Evolutionary conservation across 2,113 vertebrate genomes (phyloP), one percentile per base, ranked within the genome.

Genomic region (Halcyon senegalensis): DNA sequence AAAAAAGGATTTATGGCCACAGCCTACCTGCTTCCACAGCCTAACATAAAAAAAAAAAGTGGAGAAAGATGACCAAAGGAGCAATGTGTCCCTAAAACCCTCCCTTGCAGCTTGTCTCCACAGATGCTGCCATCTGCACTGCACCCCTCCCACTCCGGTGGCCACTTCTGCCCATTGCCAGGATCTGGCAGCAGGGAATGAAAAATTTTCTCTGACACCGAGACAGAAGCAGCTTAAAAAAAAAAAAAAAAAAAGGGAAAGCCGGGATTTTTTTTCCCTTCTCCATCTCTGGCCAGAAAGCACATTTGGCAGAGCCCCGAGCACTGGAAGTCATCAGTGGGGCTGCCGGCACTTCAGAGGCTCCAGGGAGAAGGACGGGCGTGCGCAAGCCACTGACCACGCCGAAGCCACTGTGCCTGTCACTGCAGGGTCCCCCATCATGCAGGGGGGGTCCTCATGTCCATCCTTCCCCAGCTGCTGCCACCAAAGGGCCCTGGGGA

Each of bases 141-240:
- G 44, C 11, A 68, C 37, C 0, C 0, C 33, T 84, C 44, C 64
- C 0, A 0, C 59, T 75, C 30, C 1, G 0, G 27, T 14, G 35
- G 86, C 20, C 91, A 74, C 35, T 58, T 84, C 77, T 63, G 75
- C 62, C 76, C 13, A 1, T 37, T 3, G 0, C 14, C 0, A 0
- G 48, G 53, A 88, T n/a, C 24, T 2, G 4, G 63, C 27, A 46
- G 60, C 44, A 63, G 48, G 53, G 73, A 94, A 91, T 30, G 27
- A 46, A 44, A 67, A 37, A 24, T 82, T 94, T 73, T 17, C 67
- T 75, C 70, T 64, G 66, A 79, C 63, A 60, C 18, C 0, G 2
- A 89, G 58, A 51, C 35, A 94, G 60, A 89, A 82, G 83, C 0
- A 0, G 30, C 35, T 89, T 84, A 39, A 24, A 21, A 77, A 58